Evolutionary conservation across 1,140 invertebrate species (phyloP).

Genomic region (Ectropis grisescens): DNA sequence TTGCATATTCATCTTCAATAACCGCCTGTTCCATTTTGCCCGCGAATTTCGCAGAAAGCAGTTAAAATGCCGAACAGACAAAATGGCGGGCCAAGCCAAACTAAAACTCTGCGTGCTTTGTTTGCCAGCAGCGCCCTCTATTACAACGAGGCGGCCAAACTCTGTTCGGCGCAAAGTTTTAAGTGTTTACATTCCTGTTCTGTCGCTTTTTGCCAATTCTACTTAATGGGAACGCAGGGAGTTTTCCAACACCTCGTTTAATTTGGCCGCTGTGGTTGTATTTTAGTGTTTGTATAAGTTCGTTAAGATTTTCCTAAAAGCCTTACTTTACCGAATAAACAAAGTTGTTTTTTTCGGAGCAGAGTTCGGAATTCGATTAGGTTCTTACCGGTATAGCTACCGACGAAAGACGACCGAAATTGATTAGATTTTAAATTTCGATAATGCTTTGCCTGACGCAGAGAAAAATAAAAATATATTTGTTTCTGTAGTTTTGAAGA

Average conservation of each 20-base stretch:
- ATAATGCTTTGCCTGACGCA: too few relatives aligned
- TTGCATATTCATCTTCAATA: constrained; percentile 58
- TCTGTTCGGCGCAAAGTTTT: constrained; percentile 43
- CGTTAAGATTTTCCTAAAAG: constrained; percentile 17
- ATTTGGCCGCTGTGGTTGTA: constrained; percentile 24
- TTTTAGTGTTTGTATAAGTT: constrained; percentile 39
- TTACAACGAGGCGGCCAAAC: constrained; percentile 28
- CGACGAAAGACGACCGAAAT: too few relatives aligned
- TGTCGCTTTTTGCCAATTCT: constrained; percentile 55
- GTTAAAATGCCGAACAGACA: constrained; percentile 42
- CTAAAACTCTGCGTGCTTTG: constrained; percentile 38
- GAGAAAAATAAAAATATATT: too few relatives aligned
- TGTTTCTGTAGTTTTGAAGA: too few relatives aligned
- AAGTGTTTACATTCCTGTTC: constrained; percentile 60
- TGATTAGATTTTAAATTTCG: too few relatives aligned
- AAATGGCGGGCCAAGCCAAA: constrained; percentile 28
- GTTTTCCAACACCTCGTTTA: constrained; percentile 37
- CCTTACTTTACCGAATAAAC: constrained; percentile 17
- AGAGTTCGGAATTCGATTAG: too few relatives aligned
- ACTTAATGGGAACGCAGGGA: constrained; percentile 42
- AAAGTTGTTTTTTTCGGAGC: too few relatives aligned
- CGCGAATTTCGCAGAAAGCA: constrained; percentile 27
- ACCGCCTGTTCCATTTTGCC: constrained; percentile 29
- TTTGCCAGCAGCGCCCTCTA: constrained; percentile 40
- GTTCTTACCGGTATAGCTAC: too few relatives aligned